Percentiles rank a stretch among this genome's conserved stretches.
phyloP scores from a whole-genome alignment of 2,888 invertebrate species.

The Clivina fossor region DNA sequence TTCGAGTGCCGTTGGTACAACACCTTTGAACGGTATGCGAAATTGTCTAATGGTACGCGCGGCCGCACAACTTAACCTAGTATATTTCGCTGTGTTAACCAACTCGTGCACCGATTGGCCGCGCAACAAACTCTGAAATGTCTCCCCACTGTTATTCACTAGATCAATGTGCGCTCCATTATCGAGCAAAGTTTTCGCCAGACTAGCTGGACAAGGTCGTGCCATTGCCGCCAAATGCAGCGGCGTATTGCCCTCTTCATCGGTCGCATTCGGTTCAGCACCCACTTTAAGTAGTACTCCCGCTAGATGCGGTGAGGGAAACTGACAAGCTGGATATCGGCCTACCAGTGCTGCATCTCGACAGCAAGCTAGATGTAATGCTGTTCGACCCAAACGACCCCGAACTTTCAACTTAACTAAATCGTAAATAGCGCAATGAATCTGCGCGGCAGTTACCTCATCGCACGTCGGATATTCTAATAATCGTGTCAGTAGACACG shows the following conservation, averaged over 20 bases:
- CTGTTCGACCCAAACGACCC: conserved; percentile 67
- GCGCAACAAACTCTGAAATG: conserved; percentile 69
- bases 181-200: conserved; percentile 72
- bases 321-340: conserved; percentile 68
- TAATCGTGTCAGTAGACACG: conserved; percentile 71
- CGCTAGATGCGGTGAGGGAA: conserved; percentile 70
- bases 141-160: conserved; percentile 74
- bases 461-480: conserved; percentile 53
- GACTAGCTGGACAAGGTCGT: conserved; percentile 67
- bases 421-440: conserved; percentile 74
- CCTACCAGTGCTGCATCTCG: conserved; percentile 71
- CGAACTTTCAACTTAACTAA: conserved; percentile 70
- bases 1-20: conserved; percentile 75
- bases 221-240: conserved; percentile 82
- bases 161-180: conserved; percentile 86
- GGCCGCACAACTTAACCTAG: conserved; percentile 82
- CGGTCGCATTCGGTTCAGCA: conserved; percentile 76
- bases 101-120: conserved; percentile 65
- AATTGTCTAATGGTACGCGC: conserved; percentile 77
- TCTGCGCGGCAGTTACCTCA: conserved; percentile 56
- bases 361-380: conserved; percentile 82
- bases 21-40: conserved; percentile 65
- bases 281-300: conserved; percentile 77
- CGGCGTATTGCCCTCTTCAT: conserved; percentile 84
- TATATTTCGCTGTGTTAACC: conserved; percentile 76